A percentile compares a stretch with the other conserved stretches of the same genome.
These are phyloP conservation scores for Yasuhikotakia modesta DNA, from an alignment of 2,797 vertebrate species.

Conservation along the genomic window DNA sequence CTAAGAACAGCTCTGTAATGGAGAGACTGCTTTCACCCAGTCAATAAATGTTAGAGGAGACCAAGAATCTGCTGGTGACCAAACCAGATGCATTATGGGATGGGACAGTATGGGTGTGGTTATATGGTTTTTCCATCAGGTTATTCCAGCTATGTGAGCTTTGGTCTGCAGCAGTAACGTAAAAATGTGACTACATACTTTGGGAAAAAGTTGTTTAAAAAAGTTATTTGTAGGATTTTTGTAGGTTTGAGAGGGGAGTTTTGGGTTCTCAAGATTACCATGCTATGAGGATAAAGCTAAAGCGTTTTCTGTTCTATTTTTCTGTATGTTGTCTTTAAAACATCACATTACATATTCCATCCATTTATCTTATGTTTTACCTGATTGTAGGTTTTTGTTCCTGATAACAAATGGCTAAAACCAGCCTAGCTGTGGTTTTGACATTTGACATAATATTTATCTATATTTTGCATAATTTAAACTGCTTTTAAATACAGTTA, in stretches of 20 bases:
- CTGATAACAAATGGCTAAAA: too few relatives aligned
- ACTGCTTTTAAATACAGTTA: too few relatives aligned
- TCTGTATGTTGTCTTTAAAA: not conserved
- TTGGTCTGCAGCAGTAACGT: too few relatives aligned
- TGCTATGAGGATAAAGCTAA: not conserved
- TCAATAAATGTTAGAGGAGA: conserved; percentile 52
- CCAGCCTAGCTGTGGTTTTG: too few relatives aligned
- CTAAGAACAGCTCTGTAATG: conserved; percentile 25
- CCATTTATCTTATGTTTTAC: too few relatives aligned
- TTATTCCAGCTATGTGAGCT: conserved; percentile 46
- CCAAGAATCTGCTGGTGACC: conserved; percentile 56
- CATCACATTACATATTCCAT: not conserved
- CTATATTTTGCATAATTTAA: too few relatives aligned
- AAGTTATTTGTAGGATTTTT: too few relatives aligned
- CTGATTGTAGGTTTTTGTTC: too few relatives aligned
- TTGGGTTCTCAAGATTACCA: not conserved
- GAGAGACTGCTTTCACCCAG: conserved; percentile 29
- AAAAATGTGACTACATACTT: conserved; percentile 25
- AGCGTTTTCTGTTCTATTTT: not conserved
- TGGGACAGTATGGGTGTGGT: conserved; percentile 47
- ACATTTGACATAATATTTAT: too few relatives aligned
- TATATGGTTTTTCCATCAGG: conserved; percentile 48
- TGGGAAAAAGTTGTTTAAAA: conserved; percentile 20
- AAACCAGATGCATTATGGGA: conserved; percentile 50
- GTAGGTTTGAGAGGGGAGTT: not conserved